These are phyloP conservation scores for Cetonia aurata DNA, from an alignment of 2,888 invertebrate species.

Conservation along the genomic window DNA sequence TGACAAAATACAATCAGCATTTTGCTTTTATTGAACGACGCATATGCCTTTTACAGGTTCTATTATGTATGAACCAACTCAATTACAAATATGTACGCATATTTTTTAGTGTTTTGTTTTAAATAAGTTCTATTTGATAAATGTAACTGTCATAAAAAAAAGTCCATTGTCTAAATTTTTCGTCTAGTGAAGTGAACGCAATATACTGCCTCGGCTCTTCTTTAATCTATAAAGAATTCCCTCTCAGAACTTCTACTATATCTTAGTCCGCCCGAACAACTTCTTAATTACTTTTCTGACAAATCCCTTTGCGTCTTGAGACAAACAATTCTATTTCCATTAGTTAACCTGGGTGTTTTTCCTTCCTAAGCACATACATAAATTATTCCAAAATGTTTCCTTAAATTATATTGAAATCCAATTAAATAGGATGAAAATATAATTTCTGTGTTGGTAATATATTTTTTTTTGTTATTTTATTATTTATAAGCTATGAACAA, in stretches of 20 bases:
- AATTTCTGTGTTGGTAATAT: neutral
- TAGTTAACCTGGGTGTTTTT: neutral
- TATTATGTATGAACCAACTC: neutral
- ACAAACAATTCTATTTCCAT: slow-evolving; percentile 29
- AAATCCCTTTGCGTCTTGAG: slow-evolving; percentile 32
- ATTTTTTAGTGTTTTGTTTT: too few species aligned
- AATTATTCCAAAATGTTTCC: slow-evolving; percentile 19
- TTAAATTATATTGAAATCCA: too few species aligned
- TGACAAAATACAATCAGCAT: too few species aligned
- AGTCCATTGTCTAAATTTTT: too few species aligned
- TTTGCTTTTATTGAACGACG: too few species aligned
- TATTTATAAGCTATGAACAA: too few species aligned
- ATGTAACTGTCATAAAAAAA: too few species aligned
- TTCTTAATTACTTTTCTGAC: slow-evolving; percentile 38
- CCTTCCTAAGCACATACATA: slow-evolving; percentile 1
- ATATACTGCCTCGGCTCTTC: neutral
- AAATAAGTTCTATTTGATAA: too few species aligned
- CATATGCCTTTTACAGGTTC: too few species aligned
- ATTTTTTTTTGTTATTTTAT: too few species aligned
- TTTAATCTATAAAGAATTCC: slow-evolving; percentile 25
- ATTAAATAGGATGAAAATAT: too few species aligned
- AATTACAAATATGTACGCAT: neutral
- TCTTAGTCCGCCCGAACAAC: slow-evolving; percentile 33
- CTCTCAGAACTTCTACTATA: slow-evolving; percentile 20
- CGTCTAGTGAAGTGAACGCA: too few species aligned